phyloP scores from a whole-genome alignment of 2,797 vertebrate genomes.

The Aphelocoma californica region DNA sequence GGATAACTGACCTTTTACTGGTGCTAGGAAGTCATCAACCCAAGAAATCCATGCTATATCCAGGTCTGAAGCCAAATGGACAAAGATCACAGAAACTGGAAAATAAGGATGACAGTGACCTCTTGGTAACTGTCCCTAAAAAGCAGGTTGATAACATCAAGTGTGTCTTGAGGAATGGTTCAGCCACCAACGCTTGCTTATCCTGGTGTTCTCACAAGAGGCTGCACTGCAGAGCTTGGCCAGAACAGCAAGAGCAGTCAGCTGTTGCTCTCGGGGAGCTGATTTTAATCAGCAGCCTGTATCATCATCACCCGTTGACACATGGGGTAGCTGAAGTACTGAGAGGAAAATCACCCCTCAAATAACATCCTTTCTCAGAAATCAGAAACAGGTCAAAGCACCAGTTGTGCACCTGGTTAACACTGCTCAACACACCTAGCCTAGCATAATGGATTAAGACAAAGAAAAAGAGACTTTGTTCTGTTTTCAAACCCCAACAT shows the following conservation, averaged over 20 bases:
- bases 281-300: neutral
- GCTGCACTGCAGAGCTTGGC: neutral
- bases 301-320: neutral
- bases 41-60: neutral
- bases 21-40: constrained; percentile 38
- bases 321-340: neutral
- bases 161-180: neutral
- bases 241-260: neutral
- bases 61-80: constrained; percentile 57
- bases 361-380: neutral
- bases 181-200: neutral
- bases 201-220: neutral
- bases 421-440: neutral
- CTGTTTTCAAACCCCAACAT: neutral
- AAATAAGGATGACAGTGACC: constrained; percentile 26
- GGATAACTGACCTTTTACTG: neutral
- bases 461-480: neutral
- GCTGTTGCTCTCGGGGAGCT: neutral
- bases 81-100: constrained; percentile 28
- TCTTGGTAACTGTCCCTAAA: constrained; percentile 18
- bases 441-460: neutral
- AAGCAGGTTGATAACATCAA: constrained; percentile 32
- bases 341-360: neutral
- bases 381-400: neutral
- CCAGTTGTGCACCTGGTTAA: neutral